phyloP scores from a whole-genome alignment of 2,113 vertebrate genomes.

The Eptesicus fuscus region DNA sequence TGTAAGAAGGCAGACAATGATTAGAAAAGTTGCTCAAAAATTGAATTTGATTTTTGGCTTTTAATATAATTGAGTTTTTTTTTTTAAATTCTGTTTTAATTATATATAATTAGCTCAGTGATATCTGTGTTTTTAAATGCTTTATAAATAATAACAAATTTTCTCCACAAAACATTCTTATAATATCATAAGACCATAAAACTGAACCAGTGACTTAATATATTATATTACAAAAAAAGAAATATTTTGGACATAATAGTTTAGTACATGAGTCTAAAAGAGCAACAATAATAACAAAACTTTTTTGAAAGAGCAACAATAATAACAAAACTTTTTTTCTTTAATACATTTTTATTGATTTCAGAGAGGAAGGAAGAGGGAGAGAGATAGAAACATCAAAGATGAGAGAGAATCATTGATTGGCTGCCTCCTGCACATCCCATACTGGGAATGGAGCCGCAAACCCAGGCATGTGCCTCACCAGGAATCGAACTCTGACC shows the following conservation, averaged over 20 bases:
- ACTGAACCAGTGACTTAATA: neutral
- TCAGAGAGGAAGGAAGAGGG: too few relatives aligned
- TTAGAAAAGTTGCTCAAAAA: neutral
- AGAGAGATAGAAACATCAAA: too few relatives aligned
- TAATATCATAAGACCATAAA: neutral
- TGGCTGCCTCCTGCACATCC: too few relatives aligned
- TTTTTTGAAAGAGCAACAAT: too few relatives aligned
- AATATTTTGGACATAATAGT: neutral
- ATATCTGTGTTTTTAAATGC: neutral
- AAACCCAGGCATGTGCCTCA: too few relatives aligned
- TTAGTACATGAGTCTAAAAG: too few relatives aligned
- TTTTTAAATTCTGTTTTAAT: slow-evolving; percentile 33
- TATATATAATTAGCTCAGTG: neutral
- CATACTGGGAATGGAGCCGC: too few relatives aligned
- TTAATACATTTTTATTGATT: too few relatives aligned
- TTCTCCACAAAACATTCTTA: neutral
- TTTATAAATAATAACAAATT: slow-evolving; percentile 20
- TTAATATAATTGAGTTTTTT: slow-evolving; percentile 25
- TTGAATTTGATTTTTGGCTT: neutral
- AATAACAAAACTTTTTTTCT: too few relatives aligned
- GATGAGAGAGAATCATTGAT: too few relatives aligned
- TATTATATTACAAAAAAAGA: neutral
- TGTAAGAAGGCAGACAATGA: neutral
- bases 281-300: too few relatives aligned
- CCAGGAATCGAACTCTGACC: too few relatives aligned